A percentile compares a stretch with the other conserved stretches of the same genome.
phyloP scores from a whole-genome alignment of 2,888 invertebrate genomes.

The Eupeodes luniger region DNA sequence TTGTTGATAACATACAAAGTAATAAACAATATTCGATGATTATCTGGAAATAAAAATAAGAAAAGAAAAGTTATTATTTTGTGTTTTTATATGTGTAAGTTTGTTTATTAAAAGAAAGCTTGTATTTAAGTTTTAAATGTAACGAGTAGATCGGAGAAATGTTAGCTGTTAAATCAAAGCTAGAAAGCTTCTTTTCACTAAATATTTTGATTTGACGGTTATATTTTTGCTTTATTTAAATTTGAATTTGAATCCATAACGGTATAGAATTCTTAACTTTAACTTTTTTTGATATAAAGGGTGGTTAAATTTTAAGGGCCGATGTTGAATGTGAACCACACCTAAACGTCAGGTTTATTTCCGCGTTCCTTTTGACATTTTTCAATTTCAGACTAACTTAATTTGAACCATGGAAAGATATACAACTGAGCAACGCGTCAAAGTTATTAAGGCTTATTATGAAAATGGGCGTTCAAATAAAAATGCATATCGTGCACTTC shows the following conservation, averaged over 20 bases:
- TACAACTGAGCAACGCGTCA: too few relatives aligned
- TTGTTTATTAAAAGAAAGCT: constrained; percentile 19
- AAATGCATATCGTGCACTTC: too few relatives aligned
- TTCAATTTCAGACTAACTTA: too few relatives aligned
- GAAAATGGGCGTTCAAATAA: too few relatives aligned
- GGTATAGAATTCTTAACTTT: too few relatives aligned
- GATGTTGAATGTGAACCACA: too few relatives aligned
- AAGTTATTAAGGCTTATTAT: too few relatives aligned
- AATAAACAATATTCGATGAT: constrained; percentile 6
- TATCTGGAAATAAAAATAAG: constrained; percentile 34
- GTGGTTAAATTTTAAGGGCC: too few relatives aligned
- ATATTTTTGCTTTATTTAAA: background rate
- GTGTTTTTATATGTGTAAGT: background rate
- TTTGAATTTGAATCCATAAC: background rate
- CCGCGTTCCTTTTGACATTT: too few relatives aligned
- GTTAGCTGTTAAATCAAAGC: background rate
- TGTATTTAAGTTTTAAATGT: background rate
- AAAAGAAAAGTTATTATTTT: background rate
- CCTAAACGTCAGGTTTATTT: too few relatives aligned
- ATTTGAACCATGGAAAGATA: too few relatives aligned
- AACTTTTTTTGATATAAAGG: too few relatives aligned
- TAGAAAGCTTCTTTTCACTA: background rate
- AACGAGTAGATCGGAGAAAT: background rate
- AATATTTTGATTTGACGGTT: background rate
- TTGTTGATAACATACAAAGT: constrained; percentile 48